Percentiles rank a stretch among this genome's conserved stretches.
Evolutionary conservation across 2,888 invertebrate species (phyloP).

Genomic region (Limnephilus auricula): DNA sequence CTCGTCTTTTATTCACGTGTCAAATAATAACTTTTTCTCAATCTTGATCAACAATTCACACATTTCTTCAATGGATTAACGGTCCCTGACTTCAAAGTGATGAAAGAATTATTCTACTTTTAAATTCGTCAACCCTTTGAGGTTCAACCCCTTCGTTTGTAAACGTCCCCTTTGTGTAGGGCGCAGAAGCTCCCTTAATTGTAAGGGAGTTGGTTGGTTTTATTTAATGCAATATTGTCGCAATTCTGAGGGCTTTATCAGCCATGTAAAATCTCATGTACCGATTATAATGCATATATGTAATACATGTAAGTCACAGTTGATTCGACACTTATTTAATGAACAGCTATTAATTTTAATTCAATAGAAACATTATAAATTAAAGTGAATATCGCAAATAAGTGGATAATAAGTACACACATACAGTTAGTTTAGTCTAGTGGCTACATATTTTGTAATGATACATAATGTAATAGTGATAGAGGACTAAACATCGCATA

Average conservation of each 20-base stretch:
- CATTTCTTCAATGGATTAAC: slow-evolving; percentile 24
- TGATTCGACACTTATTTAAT: background rate
- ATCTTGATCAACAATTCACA: slow-evolving; percentile 29
- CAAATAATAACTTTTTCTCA: slow-evolving; percentile 27
- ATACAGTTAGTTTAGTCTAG: no score
- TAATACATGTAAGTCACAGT: background rate
- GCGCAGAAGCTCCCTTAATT: slow-evolving; percentile 19
- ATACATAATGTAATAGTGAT: no score
- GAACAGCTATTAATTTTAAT: background rate
- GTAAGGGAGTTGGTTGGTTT: slow-evolving; percentile 16
- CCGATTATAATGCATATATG: background rate
- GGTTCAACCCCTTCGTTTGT: background rate
- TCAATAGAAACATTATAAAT: background rate
- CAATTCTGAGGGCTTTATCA: slow-evolving; percentile 51
- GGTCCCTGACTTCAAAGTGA: slow-evolving; percentile 7
- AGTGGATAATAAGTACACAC: no score
- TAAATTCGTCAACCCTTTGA: slow-evolving; percentile 7
- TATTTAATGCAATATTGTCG: slow-evolving; percentile 36
- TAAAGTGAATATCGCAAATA: background rate
- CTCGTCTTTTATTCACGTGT: slow-evolving; percentile 19
- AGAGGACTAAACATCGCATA: no score
- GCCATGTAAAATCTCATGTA: slow-evolving; percentile 3
- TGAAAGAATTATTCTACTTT: background rate
- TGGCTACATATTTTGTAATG: no score
- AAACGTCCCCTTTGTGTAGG: background rate